phyloP scores from a whole-genome alignment of 2,888 invertebrate species.

The Agrypnus murinus region DNA sequence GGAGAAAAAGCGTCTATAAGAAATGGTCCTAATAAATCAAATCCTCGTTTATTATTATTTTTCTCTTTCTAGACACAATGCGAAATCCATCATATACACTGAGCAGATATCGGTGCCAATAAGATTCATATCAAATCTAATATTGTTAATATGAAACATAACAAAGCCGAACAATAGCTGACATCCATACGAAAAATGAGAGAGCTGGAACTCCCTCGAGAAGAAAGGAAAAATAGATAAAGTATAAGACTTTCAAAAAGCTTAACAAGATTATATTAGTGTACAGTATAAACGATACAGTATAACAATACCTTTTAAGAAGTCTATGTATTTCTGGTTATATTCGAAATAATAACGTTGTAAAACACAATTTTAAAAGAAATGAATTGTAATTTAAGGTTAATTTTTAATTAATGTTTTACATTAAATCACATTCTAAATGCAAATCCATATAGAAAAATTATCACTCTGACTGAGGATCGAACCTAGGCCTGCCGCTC shows the following conservation, averaged over 20 bases:
- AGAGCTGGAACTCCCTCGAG: conserved; percentile 41
- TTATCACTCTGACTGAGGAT: too few relatives aligned
- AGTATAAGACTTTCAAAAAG: conserved; percentile 31
- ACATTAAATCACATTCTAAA: too few relatives aligned
- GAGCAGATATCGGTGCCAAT: conserved; percentile 43
- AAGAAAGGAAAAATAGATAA: conserved; percentile 34
- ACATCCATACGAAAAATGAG: conserved; percentile 46
- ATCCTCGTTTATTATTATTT: conserved; percentile 29
- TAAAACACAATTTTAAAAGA: too few relatives aligned
- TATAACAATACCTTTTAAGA: too few relatives aligned
- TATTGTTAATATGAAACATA: conserved; percentile 48
- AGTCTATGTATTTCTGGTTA: too few relatives aligned
- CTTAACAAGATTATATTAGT: conserved; percentile 41
- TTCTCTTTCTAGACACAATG: conserved; percentile 37
- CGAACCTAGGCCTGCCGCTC: too few relatives aligned
- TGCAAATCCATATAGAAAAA: too few relatives aligned
- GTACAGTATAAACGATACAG: too few relatives aligned
- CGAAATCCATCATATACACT: conserved; percentile 38
- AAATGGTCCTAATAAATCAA: conserved; percentile 20
- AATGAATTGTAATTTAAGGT: too few relatives aligned
- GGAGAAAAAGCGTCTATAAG: neutral
- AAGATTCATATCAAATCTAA: conserved; percentile 52
- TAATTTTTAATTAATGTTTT: too few relatives aligned
- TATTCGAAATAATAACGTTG: too few relatives aligned
- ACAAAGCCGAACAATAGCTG: conserved; percentile 50